Evolutionary conservation across 2,797 vertebrate species (phyloP), one percentile per base, ranked within the genome.

Genomic region (Hafferia zeledoni): DNA sequence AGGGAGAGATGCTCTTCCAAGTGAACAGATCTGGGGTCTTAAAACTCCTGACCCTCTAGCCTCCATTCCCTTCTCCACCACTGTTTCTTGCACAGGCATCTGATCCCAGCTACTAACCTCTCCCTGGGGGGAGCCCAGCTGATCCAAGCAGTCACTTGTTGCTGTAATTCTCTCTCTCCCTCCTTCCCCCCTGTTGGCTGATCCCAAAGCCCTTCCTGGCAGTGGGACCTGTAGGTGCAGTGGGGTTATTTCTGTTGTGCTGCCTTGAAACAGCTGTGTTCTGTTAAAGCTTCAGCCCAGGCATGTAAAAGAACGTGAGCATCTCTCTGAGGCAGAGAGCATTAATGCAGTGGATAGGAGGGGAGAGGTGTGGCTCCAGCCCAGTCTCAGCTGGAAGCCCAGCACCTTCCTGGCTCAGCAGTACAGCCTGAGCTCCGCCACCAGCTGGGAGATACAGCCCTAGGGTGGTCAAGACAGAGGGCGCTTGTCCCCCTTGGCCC

Each of bases 251-350:
- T 83, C 60, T 86, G 88, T 60, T 50, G 59, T 0, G 1, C 56
- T 70, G 68, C 72, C 72, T 76, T 46, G 15, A 19, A 83, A 85
- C 93, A 93, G 87, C 89, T 94, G 87, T 74, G 20, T 55, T 65
- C 55, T 72, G 23, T 83, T 80, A 86, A 83, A 81, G 57, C 92
- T 88, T 69, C 89, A 89, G 76, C 76, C 63, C 76, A 60, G 82
- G 27, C 79, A 37, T 88, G 43, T 9, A 69, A 82, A 95, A 93
- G 94, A 93, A 72, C 83, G 3, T 92, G 93, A 96, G 96, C 91
- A 94, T 95, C 93, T 91, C 94, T 89, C 92, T 76, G 89, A 95
- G 95, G 96, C 93, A 59, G 91, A 75, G 55, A 85, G 87, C 49
- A 86, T 94, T 95, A 95, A 33, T 94, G 92, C 93, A 95, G 79